Evolutionary conservation across 2,888 invertebrate genomes (phyloP), one percentile per base, ranked within the genome.

Genomic region (Pasiphila rectangulata): DNA sequence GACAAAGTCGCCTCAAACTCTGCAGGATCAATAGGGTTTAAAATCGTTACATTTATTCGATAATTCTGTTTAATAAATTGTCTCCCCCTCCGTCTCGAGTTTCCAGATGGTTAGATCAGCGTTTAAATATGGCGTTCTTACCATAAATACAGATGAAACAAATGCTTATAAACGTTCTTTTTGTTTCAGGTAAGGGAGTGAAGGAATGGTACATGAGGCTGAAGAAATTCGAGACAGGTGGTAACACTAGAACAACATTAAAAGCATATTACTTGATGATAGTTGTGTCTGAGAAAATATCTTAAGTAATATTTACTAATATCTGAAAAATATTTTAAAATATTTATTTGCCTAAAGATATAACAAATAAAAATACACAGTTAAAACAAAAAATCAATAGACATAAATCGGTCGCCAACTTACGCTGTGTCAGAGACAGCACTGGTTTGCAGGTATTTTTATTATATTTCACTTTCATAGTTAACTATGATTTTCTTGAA

Each of bases 41-140:
- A 54, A 55, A 57, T 58, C 52, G 52, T 56, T 49, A 57, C 59
- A 54, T 50, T 35, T 44, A 37, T 39, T 50, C 67, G 63, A 69
- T 76, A 72, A 74, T 68, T 75, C 68, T 65, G 69, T 73, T 66
- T 66, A 60, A 72, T 66, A 72, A 76, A 74, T 70, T 61, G 71
- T 64, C 57, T 61, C 63, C 57, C 62, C 62, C 62, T 58, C 65
- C 70, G 65, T 62, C 67, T 67, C 67, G 64, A 56, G 62, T 74
- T 79, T 79, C 79, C 81, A 79, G 78, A 76, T 75, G 81, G 81
- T 77, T 80, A 69, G 69, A 67, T 58, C 47, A 53, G 50, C 75
- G 70, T 69, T 79, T 76, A 72, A 77, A 76, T 75, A 74, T 78
- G 75, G 72, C 69, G 54, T 58, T 55, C 58, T 56, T 57, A 56